Percentiles rank a stretch among this genome's conserved stretches.
These are phyloP conservation scores for Pseudomyrmex flavicornis DNA, from an alignment of 1,140 invertebrate genomes.

Conservation along the genomic window DNA sequence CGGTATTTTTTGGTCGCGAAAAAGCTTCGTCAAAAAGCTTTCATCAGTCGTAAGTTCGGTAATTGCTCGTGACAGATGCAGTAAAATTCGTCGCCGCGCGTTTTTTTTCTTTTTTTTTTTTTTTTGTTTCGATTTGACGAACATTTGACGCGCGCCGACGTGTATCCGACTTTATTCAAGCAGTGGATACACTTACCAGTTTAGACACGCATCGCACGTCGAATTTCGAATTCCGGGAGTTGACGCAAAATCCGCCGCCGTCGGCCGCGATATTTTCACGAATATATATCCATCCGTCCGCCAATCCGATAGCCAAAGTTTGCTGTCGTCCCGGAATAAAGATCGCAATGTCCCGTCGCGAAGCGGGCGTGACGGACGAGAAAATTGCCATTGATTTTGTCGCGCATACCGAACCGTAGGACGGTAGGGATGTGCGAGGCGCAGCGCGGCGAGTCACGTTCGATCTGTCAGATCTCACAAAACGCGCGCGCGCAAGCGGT, in stretches of 20 bases:
- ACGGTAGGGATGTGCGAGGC: not conserved
- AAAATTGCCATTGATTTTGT: constrained; percentile 76
- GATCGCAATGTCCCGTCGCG: constrained; percentile 19
- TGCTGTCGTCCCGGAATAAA: constrained; percentile 52
- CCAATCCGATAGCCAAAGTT: constrained; percentile 52
- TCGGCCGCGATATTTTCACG: constrained; percentile 34
- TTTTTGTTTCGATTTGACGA: not conserved
- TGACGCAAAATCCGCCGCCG: constrained; percentile 36
- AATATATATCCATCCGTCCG: constrained; percentile 31
- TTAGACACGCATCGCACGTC: constrained; percentile 41
- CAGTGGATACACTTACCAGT: constrained; percentile 34
- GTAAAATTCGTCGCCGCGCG: constrained; percentile 3
- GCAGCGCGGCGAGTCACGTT: constrained; percentile 72
- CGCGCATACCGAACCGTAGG: constrained; percentile 15
- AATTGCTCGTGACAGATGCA: constrained; percentile 23
- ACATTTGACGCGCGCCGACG: constrained; percentile 17
- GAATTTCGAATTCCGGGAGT: constrained; percentile 40
- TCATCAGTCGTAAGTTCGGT: not conserved
- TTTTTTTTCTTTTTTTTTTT: too few species aligned
- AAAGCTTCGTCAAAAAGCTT: too few species aligned
- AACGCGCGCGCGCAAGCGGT: constrained; percentile 37
- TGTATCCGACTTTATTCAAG: constrained; percentile 27
- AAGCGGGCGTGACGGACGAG: constrained; percentile 58
- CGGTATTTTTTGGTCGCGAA: not conserved
- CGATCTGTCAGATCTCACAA: constrained; percentile 78